Evolutionary conservation across 2,797 vertebrate species (phyloP), one percentile per base, ranked within the genome.

Genomic region (Clamator glandarius): DNA sequence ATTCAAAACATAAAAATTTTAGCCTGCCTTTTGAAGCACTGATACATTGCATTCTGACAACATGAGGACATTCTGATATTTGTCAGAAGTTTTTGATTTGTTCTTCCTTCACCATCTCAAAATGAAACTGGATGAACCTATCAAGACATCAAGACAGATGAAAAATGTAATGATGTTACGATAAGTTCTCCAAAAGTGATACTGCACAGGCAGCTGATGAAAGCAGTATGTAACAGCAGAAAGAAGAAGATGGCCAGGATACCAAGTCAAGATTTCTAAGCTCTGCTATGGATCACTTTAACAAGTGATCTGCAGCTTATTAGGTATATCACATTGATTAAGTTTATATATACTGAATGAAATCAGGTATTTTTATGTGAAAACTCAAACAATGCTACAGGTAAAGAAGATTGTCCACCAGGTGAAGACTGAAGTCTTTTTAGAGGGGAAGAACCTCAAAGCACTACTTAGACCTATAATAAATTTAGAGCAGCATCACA

Each of bases 21-120:
- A 92, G 79, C 67, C 64, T 67, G 52, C 18, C n/a, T 86, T 93
- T 92, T 87, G 84, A 89, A 94, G 77, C 23, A 5, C 57, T 0
- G 2, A 82, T 76, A 92, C 63, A 79, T 92, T 92, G 92, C 84
- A 80, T 87, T 82, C 72, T 94, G 87, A 92, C 88, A 95, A 78
- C 72, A 83, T 3, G 25, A 92, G 73, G 85, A 88, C 76, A 86
- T 85, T 92, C 86, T 73, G 55, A 87, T 91, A 82, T 84, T 82
- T 92, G 73, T 95, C 85, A 89, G 73, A 82, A 9, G 20, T 41
- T 93, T 94, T 90, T 90, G 80, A 91, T 83, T 93, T 87, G 70
- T 87, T 92, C 92, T 95, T 73, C 62, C 64, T 93, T 89, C 42
- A 62, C 67, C 55, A 83, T 58, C 51, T 78, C 42, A 69, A 33